A percentile compares a stretch with the other conserved stretches of the same genome.
Evolutionary conservation across 2,888 invertebrate species (phyloP).

Genomic region (Acanthoscelides obtectus): DNA sequence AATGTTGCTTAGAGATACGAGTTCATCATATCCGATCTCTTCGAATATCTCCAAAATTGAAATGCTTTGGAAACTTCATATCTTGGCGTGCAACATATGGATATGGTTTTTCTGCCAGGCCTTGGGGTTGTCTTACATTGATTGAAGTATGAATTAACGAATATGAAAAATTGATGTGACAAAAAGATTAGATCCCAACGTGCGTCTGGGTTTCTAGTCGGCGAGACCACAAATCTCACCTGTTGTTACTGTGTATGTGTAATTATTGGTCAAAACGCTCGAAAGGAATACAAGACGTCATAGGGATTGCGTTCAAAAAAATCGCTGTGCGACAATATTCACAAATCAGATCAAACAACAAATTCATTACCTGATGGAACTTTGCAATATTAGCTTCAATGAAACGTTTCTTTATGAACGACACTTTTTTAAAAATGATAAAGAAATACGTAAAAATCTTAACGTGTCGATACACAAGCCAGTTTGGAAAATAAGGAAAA

Average conservation of each 20-base stretch:
- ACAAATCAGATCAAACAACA: not conserved
- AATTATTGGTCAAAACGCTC: not conserved
- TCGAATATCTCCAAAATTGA: not conserved
- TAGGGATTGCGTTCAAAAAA: not conserved
- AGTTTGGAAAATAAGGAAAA: constrained; percentile 27
- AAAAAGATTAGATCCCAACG: not conserved
- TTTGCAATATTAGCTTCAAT: constrained; percentile 4
- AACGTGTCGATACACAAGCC: constrained; percentile 28
- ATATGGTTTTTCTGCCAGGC: not conserved
- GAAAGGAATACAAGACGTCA: not conserved
- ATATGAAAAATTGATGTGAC: not conserved
- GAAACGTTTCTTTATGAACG: constrained; percentile 19
- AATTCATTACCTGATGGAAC: not conserved
- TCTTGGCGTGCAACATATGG: not conserved
- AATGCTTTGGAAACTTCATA: not conserved
- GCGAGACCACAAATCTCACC: not conserved
- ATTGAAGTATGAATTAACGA: not conserved
- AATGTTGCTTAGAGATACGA: not conserved
- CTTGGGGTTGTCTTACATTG: not conserved
- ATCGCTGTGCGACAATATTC: constrained; percentile 2
- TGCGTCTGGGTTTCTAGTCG: not conserved
- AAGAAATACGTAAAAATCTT: constrained; percentile 18
- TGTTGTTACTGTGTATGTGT: not conserved
- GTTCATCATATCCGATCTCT: too few species aligned
- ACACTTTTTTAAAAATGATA: constrained; percentile 12